Base-by-base conservation (phyloP, 2,888 invertebrate genomes). In the Cylindroiulus punctatus region DNA sequence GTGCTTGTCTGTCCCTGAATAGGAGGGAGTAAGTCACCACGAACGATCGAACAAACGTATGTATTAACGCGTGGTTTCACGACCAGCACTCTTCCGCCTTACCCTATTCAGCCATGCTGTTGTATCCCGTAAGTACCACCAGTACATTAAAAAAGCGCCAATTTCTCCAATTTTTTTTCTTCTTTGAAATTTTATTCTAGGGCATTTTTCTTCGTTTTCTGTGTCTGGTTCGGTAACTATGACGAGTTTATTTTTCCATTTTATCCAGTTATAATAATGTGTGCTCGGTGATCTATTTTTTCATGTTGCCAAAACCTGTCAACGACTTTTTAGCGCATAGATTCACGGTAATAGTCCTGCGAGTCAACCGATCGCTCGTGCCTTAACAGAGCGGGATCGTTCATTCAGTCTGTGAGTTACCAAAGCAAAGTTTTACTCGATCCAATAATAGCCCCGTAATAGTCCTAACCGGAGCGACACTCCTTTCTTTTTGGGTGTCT, bases 181-280 rank as follows among this genome's bases (percentile, higher is more conserved):
- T 47, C 47, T 47, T 47, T 47, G 14, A 17, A 47, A 47, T 47
- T 47, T 47, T 47, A 47, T 47, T 47, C 17, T 17, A 47, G 47
- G 47, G 19, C 4, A 47, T 47, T 47, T 47, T 47, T 47, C 47
- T 47, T 47, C 47, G 47, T 47, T 47, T 47, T 47, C 47, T 47
- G 47, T 47, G 47, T 47, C 47, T 47, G 47, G 47, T 47, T 47
- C 47, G 47, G 47, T 47, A 47, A 47, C 47, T 47, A 47, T 47
- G 47, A 47, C 47, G 47, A 47, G 47, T 47, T 47, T 47, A 47
- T 47, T 47, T 47, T 47, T 40, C 17, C 17, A 14, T 47, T 47
- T 17, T 47, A 47, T 47, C 47, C 47, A 47, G 40, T 47, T 47
- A 14, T 47, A 12, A 17, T 47, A 47, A 47, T 47, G 47, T 47